These are phyloP conservation scores for Morpho helenor DNA, from an alignment of 2,888 invertebrate genomes.

Conservation along the genomic window DNA sequence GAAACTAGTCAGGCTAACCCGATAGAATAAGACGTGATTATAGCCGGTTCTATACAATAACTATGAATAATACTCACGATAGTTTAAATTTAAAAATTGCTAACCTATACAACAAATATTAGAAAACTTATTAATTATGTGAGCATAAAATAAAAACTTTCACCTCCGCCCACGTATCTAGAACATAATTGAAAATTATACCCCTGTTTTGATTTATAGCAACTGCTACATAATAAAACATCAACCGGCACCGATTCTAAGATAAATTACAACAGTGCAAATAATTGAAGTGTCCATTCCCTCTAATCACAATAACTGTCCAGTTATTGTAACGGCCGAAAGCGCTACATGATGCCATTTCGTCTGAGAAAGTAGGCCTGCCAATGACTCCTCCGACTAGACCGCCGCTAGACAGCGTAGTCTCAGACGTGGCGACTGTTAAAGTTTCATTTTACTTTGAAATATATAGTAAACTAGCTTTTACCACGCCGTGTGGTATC, in stretches of 20 bases:
- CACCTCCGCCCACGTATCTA: neutral
- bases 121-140: neutral
- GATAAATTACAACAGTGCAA: conserved; percentile 46
- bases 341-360: conserved; percentile 53
- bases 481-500: too few relatives aligned
- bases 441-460: too few relatives aligned
- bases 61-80: too few relatives aligned
- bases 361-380: conserved; percentile 67
- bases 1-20: too few relatives aligned
- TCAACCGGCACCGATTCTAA: conserved; percentile 22
- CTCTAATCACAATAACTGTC: conserved; percentile 55
- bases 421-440: neutral
- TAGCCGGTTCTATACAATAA: too few relatives aligned
- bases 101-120: neutral
- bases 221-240: conserved; percentile 4
- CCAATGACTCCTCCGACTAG: conserved; percentile 63
- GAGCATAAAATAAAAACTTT: conserved; percentile 7
- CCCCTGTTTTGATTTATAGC: conserved; percentile 17
- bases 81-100: neutral
- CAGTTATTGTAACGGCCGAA: conserved; percentile 56
- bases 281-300: conserved; percentile 54
- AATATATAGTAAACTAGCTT: too few relatives aligned
- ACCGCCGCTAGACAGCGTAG: conserved; percentile 56
- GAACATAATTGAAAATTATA: conserved; percentile 11
- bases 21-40: too few relatives aligned